Conservation (phyloP, 2,888 invertebrate genomes). For the Sceliomorpha sp. region DNA sequence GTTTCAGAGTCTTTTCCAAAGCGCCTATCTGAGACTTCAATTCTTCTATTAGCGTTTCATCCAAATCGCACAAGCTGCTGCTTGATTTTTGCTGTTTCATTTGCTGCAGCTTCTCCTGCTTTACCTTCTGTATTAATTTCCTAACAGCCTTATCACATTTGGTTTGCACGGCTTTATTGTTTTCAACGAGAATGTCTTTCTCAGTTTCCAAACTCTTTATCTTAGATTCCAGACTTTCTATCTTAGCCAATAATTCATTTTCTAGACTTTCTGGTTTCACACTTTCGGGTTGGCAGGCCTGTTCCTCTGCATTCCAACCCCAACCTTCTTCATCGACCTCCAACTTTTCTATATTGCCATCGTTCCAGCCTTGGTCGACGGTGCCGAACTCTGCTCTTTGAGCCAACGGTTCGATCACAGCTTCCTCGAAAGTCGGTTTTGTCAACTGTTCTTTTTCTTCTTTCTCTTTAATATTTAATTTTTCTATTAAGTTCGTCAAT, state of each 20-base stretch:
- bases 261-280: conserved; percentile 63
- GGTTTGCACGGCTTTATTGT: conserved; percentile 84
- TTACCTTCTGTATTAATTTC: conserved; percentile 90
- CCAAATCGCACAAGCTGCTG: conserved; percentile 84
- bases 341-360: conserved; percentile 64
- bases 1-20: conserved; percentile 85
- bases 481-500: conserved; percentile 22
- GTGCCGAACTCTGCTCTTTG: conserved; percentile 16
- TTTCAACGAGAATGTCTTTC: conserved; percentile 83
- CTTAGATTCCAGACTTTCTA: conserved; percentile 83
- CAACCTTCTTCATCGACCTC: conserved; percentile 83
- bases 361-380: conserved; percentile 80
- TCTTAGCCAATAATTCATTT: conserved; percentile 74
- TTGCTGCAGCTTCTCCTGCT: conserved; percentile 84
- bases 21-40: conserved; percentile 85
- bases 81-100: conserved; percentile 81
- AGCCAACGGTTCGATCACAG: conserved; percentile 1
- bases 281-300: conserved; percentile 77
- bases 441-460: conserved; percentile 28
- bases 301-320: conserved; percentile 84
- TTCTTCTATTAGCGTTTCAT: conserved; percentile 90
- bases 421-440: conserved; percentile 23
- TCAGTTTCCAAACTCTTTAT: conserved; percentile 83
- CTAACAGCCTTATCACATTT: conserved; percentile 90
- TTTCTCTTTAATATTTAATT: conserved; percentile 22